These are phyloP conservation scores for Oriolus oriolus DNA, from an alignment of 2,113 vertebrate species.

Conservation along the genomic window DNA sequence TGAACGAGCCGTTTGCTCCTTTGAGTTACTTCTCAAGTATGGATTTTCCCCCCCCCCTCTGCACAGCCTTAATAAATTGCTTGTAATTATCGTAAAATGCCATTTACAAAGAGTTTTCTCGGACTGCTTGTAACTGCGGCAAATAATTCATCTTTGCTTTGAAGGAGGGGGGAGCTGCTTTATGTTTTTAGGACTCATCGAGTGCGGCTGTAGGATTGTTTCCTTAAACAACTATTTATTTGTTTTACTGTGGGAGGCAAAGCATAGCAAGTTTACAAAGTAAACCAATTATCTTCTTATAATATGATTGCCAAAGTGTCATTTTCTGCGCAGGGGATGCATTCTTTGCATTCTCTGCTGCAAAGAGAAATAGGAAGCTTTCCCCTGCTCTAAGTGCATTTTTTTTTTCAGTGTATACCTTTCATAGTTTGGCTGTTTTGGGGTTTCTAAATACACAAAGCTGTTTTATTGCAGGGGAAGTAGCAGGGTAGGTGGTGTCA, in stretches of 20 bases:
- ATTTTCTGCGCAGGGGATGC: not conserved
- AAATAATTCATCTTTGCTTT: conserved; percentile 52
- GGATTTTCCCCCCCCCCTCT: not conserved
- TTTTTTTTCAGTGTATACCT: not conserved
- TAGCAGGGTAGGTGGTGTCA: not conserved
- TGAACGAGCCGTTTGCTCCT: conserved; percentile 34
- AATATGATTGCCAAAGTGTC: conserved; percentile 45
- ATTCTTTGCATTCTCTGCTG: not conserved
- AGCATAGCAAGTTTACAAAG: conserved; percentile 60
- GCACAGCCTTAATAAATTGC: conserved; percentile 10
- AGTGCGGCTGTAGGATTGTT: conserved; percentile 11
- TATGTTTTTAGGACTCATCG: not conserved
- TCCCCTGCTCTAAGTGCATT: not conserved
- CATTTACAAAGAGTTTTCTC: conserved; percentile 67
- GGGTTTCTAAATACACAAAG: not conserved
- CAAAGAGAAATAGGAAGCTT: not conserved
- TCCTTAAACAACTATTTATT: conserved; percentile 38
- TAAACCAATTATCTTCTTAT: conserved; percentile 57
- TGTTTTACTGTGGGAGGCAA: conserved; percentile 47
- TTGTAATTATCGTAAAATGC: conserved; percentile 67
- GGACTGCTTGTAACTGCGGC: conserved; percentile 37
- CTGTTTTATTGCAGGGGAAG: not conserved
- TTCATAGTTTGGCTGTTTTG: not conserved
- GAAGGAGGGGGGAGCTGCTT: conserved; percentile 7
- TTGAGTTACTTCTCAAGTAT: conserved; percentile 17